A percentile compares a stretch with the other conserved stretches of the same genome.
These are phyloP conservation scores for Phyllotis vaccarum DNA, from an alignment of 2,797 vertebrate genomes.

Conservation along the genomic window DNA sequence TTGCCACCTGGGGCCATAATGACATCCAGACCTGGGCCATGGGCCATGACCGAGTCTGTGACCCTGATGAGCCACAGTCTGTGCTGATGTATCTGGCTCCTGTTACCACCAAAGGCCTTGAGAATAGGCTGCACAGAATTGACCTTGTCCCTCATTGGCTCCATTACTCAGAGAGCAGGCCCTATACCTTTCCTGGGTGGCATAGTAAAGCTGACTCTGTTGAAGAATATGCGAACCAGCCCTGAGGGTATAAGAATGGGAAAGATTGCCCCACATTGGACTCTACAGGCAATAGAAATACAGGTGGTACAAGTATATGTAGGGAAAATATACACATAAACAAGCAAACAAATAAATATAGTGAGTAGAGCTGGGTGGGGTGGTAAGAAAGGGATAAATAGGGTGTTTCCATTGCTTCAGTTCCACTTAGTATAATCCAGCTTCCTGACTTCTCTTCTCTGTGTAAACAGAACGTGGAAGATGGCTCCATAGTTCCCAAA, in stretches of 20 bases:
- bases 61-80: background rate
- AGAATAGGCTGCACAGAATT: background rate
- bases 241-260: background rate
- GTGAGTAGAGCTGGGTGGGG: background rate
- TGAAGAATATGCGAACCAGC: background rate
- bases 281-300: background rate
- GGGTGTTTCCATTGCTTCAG: background rate
- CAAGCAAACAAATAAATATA: background rate
- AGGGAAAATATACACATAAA: background rate
- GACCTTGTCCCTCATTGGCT: background rate
- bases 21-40: background rate
- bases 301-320: background rate
- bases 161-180: background rate
- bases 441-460: background rate
- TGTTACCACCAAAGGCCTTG: background rate
- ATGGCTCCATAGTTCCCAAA: background rate
- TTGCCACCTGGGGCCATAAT: background rate
- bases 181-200: background rate
- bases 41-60: background rate
- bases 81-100: background rate
- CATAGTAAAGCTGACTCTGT: background rate
- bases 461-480: background rate
- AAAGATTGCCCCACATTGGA: too few species aligned
- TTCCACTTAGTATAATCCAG: background rate
- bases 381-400: background rate